These are phyloP conservation scores for Lepidotrigona ventralis DNA, from an alignment of 1,140 invertebrate species.

Conservation along the genomic window DNA sequence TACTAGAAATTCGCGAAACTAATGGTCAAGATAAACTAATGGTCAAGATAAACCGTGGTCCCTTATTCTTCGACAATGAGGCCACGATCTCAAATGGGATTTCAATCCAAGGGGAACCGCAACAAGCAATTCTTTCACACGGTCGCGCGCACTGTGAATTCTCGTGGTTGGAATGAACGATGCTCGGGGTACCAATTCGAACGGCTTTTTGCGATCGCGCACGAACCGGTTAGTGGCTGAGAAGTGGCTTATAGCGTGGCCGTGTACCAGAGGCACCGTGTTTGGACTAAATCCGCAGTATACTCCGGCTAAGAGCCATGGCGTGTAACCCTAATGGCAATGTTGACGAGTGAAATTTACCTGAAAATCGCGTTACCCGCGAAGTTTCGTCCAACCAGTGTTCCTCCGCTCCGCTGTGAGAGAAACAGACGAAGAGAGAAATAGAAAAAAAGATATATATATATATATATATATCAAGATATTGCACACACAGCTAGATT, in stretches of 20 bases:
- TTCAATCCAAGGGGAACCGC: not conserved
- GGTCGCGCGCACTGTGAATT: not conserved
- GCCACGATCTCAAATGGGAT: not conserved
- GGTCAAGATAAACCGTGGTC: too few species aligned
- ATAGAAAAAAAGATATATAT: too few species aligned
- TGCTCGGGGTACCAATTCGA: not conserved
- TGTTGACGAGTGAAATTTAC: conserved; percentile 66
- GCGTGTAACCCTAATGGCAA: conserved; percentile 69
- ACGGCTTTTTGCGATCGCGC: conserved; percentile 22
- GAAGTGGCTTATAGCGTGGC: conserved; percentile 41
- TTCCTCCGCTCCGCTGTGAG: conserved; percentile 30
- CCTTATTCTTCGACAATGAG: rapidly evolving
- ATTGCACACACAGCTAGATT: not conserved
- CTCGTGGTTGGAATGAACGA: conserved; percentile 1
- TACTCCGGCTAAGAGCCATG: conserved; percentile 67
- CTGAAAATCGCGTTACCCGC: conserved; percentile 68
- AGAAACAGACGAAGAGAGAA: not conserved
- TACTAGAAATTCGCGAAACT: not conserved
- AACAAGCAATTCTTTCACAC: not conserved
- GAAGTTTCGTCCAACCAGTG: conserved; percentile 62
- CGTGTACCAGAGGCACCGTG: conserved; percentile 29
- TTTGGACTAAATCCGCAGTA: conserved; percentile 51
- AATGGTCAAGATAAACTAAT: not conserved
- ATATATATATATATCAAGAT: too few species aligned
- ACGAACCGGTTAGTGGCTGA: not conserved